Base-by-base conservation (phyloP, 2,113 vertebrate genomes). In the Myrmecobius fasciatus region DNA sequence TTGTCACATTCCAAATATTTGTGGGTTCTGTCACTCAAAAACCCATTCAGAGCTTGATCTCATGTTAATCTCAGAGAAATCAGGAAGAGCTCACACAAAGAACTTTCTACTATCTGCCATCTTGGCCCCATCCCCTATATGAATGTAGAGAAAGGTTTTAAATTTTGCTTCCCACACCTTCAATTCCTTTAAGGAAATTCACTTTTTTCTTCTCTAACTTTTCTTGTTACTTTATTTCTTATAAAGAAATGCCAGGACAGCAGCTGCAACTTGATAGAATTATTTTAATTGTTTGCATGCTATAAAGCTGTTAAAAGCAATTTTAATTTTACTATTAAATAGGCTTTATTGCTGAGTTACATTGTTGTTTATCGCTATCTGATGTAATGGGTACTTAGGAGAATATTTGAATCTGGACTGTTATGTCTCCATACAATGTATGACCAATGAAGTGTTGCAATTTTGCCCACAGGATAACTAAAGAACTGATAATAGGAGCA, bases 321-420 rank as follows among this genome's bases (percentile, higher is more conserved):
- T 98, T 98, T 98, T 98, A 98, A 98, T 98, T 98, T 98, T 98
- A 98, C 98, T 98, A 98, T 97, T 97, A 98, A 98, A 98, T 98
- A 98, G 98, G 94, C 98, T 99, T 98, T 98, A 98, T 98, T 98
- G 96, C 97, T 91, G 96, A 98, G 94, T 97, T 97, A 98, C 97
- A 96, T 93, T 94, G 91, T 96, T 97, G 93, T 94, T 98, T 97
- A 96, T 98, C 97, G 98, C 97, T 96, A 96, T 98, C 96, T 94
- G 49, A 93, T 97, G 94, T 97, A 98, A 98, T 0, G 95, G 97
- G 97, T 98, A 96, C 94, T 98, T 98, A 97, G 96, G 92, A 97
- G 54, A 96, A 53, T 95, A 97, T 98, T 98, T 97, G 94, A 95
- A 94, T 97, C 90, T 96, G 90, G 95, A 94, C 89, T 91, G 92